These are phyloP conservation scores for Anhinga rufa DNA, from an alignment of 2,113 vertebrate species.

Conservation along the genomic window DNA sequence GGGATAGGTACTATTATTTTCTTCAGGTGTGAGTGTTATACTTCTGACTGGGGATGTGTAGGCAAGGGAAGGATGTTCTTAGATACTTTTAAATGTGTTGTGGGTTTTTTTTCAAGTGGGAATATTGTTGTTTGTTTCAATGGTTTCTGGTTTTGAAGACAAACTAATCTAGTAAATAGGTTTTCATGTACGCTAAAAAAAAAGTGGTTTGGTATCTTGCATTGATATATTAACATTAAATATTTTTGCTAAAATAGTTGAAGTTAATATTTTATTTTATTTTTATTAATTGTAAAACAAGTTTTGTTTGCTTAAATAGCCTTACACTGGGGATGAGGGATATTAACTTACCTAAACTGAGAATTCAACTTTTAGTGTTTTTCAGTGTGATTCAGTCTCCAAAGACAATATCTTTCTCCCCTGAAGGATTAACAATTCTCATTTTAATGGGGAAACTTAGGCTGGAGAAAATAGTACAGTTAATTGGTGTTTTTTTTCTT, in stretches of 20 bases:
- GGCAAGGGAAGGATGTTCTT: accelerated
- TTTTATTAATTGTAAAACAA: neutral
- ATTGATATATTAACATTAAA: neutral
- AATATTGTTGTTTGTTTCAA: accelerated
- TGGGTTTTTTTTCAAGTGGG: too few relatives aligned
- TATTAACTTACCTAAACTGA: neutral
- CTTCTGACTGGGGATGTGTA: accelerated
- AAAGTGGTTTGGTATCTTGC: accelerated
- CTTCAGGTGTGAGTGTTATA: neutral
- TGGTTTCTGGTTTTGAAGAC: accelerated
- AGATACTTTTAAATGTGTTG: accelerated
- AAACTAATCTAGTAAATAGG: too few relatives aligned
- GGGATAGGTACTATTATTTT: neutral
- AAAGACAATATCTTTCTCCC: neutral
- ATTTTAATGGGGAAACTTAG: neutral
- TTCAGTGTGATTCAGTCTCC: neutral
- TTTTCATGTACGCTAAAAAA: accelerated
- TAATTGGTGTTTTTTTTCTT: neutral
- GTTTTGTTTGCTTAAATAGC: neutral
- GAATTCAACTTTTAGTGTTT: neutral
- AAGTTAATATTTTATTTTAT: accelerated
- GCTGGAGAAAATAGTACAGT: neutral
- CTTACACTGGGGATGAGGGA: neutral
- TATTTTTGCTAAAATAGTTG: neutral
- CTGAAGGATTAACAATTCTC: neutral